phyloP scores from a whole-genome alignment of 92 coral and sea anemone species.

The Phenganax stokvisi region DNA sequence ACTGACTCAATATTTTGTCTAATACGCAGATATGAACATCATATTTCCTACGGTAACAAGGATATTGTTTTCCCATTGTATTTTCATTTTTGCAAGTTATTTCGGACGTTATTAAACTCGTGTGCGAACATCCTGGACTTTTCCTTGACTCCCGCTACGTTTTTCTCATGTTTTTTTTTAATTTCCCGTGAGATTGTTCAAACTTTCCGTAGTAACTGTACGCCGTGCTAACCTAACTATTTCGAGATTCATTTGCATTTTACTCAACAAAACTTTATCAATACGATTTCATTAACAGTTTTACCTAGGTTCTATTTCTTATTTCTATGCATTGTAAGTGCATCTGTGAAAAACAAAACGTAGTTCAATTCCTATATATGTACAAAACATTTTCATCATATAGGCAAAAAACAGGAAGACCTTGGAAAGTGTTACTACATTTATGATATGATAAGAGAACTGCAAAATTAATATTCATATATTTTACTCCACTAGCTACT shows the following conservation, averaged over 20 bases:
- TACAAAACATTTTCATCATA: no score
- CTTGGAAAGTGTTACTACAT: no score
- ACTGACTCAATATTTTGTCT: no score
- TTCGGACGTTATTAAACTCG: not conserved
- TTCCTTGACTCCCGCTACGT: slow-evolving; percentile 8
- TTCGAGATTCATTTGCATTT: not conserved
- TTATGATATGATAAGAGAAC: no score
- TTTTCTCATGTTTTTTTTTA: not conserved
- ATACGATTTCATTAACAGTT: not conserved
- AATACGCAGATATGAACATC: not conserved
- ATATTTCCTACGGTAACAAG: slow-evolving; percentile 7
- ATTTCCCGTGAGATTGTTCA: slow-evolving; percentile 41
- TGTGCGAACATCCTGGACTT: slow-evolving; percentile 21
- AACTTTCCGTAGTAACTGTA: slow-evolving; percentile 20
- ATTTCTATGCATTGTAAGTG: no score
- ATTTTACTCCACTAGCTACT: no score
- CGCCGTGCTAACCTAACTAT: not conserved
- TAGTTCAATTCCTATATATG: no score
- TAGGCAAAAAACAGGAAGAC: no score
- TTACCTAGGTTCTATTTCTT: no score
- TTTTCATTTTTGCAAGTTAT: not conserved
- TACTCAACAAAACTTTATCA: not conserved
- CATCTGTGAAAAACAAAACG: no score
- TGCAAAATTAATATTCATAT: no score
- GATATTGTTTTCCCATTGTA: slow-evolving; percentile 4